Conservation (phyloP, 2,113 vertebrate genomes). For the Tringa solitaria region DNA sequence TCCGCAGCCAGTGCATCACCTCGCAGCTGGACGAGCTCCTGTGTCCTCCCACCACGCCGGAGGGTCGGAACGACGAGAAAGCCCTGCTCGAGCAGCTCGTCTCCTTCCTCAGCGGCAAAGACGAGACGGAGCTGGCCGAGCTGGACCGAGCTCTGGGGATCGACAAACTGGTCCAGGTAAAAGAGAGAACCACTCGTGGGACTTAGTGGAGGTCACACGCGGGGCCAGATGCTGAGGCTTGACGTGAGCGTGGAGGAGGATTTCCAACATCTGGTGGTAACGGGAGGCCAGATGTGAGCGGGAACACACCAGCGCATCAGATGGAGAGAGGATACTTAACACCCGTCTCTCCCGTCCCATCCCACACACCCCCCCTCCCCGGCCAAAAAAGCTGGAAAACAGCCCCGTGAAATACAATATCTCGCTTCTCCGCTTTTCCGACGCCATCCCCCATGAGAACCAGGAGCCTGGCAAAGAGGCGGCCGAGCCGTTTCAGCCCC, state of each 20-base stretch:
- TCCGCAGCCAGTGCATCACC: slow-evolving; percentile 83
- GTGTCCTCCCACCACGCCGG: slow-evolving; percentile 86
- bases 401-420: background rate
- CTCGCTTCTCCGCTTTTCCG: background rate
- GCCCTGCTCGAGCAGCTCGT: slow-evolving; percentile 92
- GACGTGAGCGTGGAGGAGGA: background rate
- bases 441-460: background rate
- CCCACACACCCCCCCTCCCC: too few species aligned
- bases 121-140: slow-evolving; percentile 91
- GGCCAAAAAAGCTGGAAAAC: background rate
- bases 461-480: background rate
- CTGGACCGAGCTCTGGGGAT: slow-evolving; percentile 92
- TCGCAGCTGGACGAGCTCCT: slow-evolving; percentile 91
- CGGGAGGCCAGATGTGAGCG: background rate
- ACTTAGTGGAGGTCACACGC: accelerated
- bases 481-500: background rate
- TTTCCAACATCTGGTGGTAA: background rate
- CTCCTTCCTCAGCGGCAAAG: slow-evolving; percentile 95
- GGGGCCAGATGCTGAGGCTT: background rate
- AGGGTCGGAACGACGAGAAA: slow-evolving; percentile 91
- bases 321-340: background rate
- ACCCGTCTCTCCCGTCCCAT: background rate
- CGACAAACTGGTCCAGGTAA: slow-evolving; percentile 93
- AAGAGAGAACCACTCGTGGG: background rate
- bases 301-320: background rate